A percentile compares a stretch with the other conserved stretches of the same genome.
Evolutionary conservation across 2,113 vertebrate genomes (phyloP).

Genomic region (Tauraco erythrolophus): DNA sequence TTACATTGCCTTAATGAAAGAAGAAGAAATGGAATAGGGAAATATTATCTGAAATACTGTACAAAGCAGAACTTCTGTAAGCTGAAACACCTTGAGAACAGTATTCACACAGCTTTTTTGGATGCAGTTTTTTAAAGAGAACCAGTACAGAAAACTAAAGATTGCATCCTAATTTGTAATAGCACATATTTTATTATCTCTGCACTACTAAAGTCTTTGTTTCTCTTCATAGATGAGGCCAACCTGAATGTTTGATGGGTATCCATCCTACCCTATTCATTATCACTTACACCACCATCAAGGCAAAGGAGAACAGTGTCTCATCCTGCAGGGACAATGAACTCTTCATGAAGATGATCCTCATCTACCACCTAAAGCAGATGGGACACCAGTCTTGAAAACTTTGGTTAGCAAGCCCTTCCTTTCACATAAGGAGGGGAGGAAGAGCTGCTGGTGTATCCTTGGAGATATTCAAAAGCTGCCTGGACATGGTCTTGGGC

Average conservation of each 20-base stretch:
- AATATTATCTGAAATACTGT: not conserved
- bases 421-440: not conserved
- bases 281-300: not conserved
- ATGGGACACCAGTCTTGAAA: not conserved
- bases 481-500: too few relatives aligned
- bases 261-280: not conserved
- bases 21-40: not conserved
- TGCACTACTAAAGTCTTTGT: not conserved
- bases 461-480: not conserved
- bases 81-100: not conserved
- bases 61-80: not conserved
- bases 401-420: not conserved
- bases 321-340: not conserved
- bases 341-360: not conserved
- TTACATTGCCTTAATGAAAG: not conserved
- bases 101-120: not conserved
- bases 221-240: not conserved
- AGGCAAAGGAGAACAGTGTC: not conserved
- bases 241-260: not conserved
- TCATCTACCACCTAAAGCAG: not conserved
- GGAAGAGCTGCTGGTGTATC: not conserved
- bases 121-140: not conserved
- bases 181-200: not conserved
- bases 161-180: not conserved
- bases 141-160: not conserved